phyloP scores from a whole-genome alignment of 2,797 vertebrate species.

The Ctenopoma multispine region DNA sequence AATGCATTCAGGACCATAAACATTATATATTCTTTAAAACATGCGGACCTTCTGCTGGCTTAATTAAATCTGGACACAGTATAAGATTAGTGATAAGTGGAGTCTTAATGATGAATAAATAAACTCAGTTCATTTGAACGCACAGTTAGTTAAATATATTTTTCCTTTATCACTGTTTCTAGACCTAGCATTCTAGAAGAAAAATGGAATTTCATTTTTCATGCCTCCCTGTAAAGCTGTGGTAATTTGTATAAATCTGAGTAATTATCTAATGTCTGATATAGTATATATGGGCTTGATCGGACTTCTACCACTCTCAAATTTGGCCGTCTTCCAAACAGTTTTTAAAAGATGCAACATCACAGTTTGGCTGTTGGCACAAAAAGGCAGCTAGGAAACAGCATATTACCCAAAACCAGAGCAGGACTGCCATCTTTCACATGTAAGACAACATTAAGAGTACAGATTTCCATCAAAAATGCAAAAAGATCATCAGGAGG shows the following conservation, averaged over 20 bases:
- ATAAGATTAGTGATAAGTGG: too few species aligned
- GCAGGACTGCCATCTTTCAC: slow-evolving; percentile 37
- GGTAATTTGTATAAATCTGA: not conserved
- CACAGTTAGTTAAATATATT: not conserved
- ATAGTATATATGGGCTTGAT: not conserved
- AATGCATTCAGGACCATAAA: not conserved
- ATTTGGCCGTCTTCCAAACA: slow-evolving; percentile 54
- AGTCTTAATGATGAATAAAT: not conserved
- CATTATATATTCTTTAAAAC: not conserved
- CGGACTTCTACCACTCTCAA: slow-evolving; percentile 20
- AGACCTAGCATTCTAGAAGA: too few species aligned
- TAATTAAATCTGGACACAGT: not conserved
- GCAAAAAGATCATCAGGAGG: slow-evolving; percentile 30
- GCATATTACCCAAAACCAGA: slow-evolving; percentile 45
- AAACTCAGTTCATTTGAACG: not conserved
- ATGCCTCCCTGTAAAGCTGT: not conserved
- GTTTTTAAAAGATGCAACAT: slow-evolving; percentile 65
- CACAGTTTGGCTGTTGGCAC: slow-evolving; percentile 58
- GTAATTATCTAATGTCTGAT: slow-evolving; percentile 6
- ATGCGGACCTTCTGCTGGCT: not conserved
- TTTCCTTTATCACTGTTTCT: not conserved
- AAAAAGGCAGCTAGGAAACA: slow-evolving; percentile 41
- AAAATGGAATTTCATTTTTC: too few species aligned
- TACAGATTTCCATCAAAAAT: slow-evolving; percentile 60
- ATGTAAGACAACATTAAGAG: slow-evolving; percentile 48